A percentile compares a stretch with the other conserved stretches of the same genome.
Conservation (phyloP, 2,113 vertebrate species). For the Arothron firmamentum region DNA sequence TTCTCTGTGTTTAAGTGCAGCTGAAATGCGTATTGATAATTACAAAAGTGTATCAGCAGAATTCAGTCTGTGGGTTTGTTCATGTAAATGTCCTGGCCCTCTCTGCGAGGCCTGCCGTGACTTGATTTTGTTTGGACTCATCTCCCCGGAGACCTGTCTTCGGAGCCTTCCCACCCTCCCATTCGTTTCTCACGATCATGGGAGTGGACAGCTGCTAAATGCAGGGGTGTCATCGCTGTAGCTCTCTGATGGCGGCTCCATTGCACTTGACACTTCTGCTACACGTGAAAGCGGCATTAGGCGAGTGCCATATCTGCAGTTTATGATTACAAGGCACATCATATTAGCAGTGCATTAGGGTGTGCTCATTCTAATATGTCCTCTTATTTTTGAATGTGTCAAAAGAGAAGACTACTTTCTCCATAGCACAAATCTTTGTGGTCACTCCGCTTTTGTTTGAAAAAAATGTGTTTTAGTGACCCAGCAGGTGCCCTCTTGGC, state of each 20-base stretch:
- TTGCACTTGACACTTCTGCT: slow-evolving; percentile 58
- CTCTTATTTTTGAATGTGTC: slow-evolving; percentile 9
- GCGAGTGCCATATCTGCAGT: slow-evolving; percentile 43
- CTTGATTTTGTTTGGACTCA: slow-evolving; percentile 68
- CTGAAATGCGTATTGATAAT: slow-evolving; percentile 41
- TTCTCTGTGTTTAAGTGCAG: slow-evolving; percentile 14
- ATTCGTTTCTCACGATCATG: slow-evolving; percentile 71
- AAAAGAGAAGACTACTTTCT: slow-evolving; percentile 24
- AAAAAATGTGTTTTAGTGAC: slow-evolving; percentile 2
- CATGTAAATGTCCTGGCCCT: slow-evolving; percentile 51
- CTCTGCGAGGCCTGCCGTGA: slow-evolving; percentile 57
- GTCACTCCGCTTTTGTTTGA: not conserved
- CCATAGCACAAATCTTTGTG: not conserved
- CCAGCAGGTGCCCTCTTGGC: slow-evolving; percentile 18
- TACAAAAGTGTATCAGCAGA: slow-evolving; percentile 21
- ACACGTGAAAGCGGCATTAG: slow-evolving; percentile 49
- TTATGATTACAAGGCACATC: slow-evolving; percentile 35
- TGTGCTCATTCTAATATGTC: slow-evolving; percentile 33
- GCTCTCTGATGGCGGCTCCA: slow-evolving; percentile 63
- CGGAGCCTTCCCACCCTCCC: slow-evolving; percentile 62
- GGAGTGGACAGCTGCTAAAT: slow-evolving; percentile 72
- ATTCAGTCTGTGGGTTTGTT: slow-evolving; percentile 50
- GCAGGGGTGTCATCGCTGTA: slow-evolving; percentile 64
- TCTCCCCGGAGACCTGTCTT: slow-evolving; percentile 60
- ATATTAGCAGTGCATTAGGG: slow-evolving; percentile 41